Evolutionary conservation across 1,140 invertebrate genomes (phyloP).

Genomic region (Scaptomyza hsui): DNA sequence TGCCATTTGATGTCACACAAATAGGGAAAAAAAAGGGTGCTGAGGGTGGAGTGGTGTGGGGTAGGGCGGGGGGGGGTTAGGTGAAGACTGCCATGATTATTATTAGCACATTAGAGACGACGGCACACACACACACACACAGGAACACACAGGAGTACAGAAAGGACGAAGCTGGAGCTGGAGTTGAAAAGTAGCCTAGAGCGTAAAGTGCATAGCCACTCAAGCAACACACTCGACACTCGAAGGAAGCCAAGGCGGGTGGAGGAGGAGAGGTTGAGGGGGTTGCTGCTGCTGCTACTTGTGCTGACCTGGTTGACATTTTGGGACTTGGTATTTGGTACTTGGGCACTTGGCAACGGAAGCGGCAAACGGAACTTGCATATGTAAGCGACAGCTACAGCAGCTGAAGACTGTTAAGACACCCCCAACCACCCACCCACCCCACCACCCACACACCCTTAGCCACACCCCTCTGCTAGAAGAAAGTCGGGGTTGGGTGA

Average conservation of each 20-base stretch:
- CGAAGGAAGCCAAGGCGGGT: constrained; percentile 4
- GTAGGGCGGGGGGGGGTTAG: neutral
- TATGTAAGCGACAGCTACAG: constrained; percentile 60
- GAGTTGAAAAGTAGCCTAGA: constrained; percentile 21
- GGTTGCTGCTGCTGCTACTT: neutral
- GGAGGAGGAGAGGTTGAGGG: neutral
- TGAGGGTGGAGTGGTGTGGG: neutral
- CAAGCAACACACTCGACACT: constrained; percentile 78
- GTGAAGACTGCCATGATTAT: constrained; percentile 68
- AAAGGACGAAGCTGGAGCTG: constrained; percentile 4
- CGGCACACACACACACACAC: constrained; percentile 43
- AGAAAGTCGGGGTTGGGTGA: too few relatives aligned
- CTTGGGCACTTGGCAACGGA: constrained; percentile 35
- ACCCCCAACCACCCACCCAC: neutral
- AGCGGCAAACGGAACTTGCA: constrained; percentile 69
- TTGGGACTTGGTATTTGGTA: constrained; percentile 26
- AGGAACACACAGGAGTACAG: constrained; percentile 18
- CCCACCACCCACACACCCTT: neutral
- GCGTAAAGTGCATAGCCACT: constrained; percentile 73
- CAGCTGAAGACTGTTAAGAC: neutral
- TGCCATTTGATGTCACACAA: constrained; percentile 70
- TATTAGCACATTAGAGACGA: constrained; percentile 75
- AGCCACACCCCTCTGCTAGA: too few relatives aligned
- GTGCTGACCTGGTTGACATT: constrained; percentile 53
- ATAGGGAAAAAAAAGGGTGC: neutral